phyloP scores from a whole-genome alignment of 1,140 invertebrate species.

The Conus ventricosus region DNA sequence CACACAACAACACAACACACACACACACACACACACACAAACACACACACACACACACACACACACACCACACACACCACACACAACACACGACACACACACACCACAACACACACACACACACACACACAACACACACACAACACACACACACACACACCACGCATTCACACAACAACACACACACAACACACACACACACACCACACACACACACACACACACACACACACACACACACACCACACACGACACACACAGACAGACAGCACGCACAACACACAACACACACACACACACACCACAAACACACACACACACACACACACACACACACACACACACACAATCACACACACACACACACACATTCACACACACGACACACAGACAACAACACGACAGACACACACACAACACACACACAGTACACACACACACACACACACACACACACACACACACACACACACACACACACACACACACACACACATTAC shows the following conservation, averaged over 20 bases:
- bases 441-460: not conserved
- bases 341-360: not conserved
- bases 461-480: conserved; percentile 18
- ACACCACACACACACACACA: conserved; percentile 19
- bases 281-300: conserved; percentile 18
- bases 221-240: conserved; percentile 20
- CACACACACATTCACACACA: not conserved
- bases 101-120: conserved; percentile 19
- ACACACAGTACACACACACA: not conserved
- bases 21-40: conserved; percentile 11
- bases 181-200: not conserved
- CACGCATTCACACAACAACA: too few relatives aligned
- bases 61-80: not conserved
- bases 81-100: not conserved
- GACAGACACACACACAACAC: conserved; percentile 6
- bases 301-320: conserved; percentile 20
- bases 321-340: not conserved
- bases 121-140: not conserved
- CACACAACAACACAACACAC: not conserved
- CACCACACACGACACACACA: too few relatives aligned
- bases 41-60: conserved; percentile 3
- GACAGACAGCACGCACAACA: too few relatives aligned
- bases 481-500: conserved; percentile 18
- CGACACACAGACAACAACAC: not conserved
- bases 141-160: too few relatives aligned